These are phyloP conservation scores for Microcebus jonahi DNA, from an alignment of 2,113 vertebrate genomes.

Conservation along the genomic window DNA sequence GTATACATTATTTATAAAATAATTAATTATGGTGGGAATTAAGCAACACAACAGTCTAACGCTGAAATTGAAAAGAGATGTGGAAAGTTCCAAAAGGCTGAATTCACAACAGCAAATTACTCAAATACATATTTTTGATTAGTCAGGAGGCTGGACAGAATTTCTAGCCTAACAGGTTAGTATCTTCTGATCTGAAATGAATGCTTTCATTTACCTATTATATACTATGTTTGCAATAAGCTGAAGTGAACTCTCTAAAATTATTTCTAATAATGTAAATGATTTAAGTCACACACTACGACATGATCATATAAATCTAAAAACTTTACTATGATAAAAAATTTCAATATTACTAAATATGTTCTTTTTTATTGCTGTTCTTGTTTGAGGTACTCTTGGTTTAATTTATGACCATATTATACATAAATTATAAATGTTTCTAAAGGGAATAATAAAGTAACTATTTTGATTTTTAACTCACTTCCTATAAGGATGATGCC, in stretches of 20 bases:
- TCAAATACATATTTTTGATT: slow-evolving; percentile 40
- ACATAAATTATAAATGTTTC: slow-evolving; percentile 12
- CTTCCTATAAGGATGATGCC: background rate
- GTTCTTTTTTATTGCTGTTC: background rate
- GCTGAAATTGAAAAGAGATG: slow-evolving; percentile 39
- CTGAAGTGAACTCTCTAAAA: slow-evolving; percentile 35
- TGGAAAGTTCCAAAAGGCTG: slow-evolving; percentile 12
- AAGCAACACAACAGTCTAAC: slow-evolving; percentile 37
- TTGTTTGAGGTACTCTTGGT: background rate
- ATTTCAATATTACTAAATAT: background rate
- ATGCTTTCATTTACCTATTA: background rate
- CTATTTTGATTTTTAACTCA: slow-evolving; percentile 5
- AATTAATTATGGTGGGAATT: slow-evolving; percentile 66
- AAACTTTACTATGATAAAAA: background rate
- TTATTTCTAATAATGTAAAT: slow-evolving; percentile 30
- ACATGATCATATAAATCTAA: slow-evolving; percentile 17
- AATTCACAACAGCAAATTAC: slow-evolving; percentile 54
- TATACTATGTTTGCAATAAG: background rate
- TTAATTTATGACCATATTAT: background rate
- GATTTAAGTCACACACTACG: background rate
- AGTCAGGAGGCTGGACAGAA: slow-evolving; percentile 4
- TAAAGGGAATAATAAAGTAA: background rate
- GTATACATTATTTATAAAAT: slow-evolving; percentile 72
- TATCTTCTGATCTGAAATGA: slow-evolving; percentile 14
- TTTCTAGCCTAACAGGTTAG: slow-evolving; percentile 30